phyloP scores from a whole-genome alignment of 2,113 vertebrate species.

The Tetrao urogallus region DNA sequence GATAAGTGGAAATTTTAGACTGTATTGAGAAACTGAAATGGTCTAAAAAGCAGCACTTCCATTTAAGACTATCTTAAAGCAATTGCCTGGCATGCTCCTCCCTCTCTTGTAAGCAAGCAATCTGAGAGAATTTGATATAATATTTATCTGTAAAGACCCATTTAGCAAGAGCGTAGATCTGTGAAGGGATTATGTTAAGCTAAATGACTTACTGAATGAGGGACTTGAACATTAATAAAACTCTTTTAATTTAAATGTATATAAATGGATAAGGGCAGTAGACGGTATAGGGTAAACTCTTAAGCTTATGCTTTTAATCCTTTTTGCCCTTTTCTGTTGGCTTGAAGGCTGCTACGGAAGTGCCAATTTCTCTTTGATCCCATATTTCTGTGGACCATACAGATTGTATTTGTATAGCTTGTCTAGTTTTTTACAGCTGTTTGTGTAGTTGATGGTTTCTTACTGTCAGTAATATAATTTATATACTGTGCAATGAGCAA shows the following conservation, averaged over 20 bases:
- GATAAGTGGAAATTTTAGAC: background rate
- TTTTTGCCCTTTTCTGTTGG: background rate
- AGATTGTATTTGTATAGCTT: background rate
- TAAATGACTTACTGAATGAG: background rate
- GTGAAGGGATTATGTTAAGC: background rate
- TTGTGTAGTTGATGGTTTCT: background rate
- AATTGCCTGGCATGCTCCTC: background rate
- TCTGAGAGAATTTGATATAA: background rate
- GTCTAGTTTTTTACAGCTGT: background rate
- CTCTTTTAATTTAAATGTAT: background rate
- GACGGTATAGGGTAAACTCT: background rate
- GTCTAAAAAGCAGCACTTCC: background rate
- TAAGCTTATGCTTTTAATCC: background rate
- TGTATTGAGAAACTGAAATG: background rate
- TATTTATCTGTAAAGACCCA: background rate
- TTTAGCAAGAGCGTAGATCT: background rate
- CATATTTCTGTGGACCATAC: background rate
- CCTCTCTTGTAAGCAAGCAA: background rate
- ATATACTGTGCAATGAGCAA: background rate
- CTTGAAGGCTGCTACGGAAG: background rate
- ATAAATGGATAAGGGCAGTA: background rate
- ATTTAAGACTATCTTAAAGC: background rate
- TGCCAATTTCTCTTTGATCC: background rate
- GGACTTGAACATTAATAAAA: background rate
- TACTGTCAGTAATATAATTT: background rate